phyloP scores from a whole-genome alignment of 2,888 invertebrate species.

The Athalia circularis region DNA sequence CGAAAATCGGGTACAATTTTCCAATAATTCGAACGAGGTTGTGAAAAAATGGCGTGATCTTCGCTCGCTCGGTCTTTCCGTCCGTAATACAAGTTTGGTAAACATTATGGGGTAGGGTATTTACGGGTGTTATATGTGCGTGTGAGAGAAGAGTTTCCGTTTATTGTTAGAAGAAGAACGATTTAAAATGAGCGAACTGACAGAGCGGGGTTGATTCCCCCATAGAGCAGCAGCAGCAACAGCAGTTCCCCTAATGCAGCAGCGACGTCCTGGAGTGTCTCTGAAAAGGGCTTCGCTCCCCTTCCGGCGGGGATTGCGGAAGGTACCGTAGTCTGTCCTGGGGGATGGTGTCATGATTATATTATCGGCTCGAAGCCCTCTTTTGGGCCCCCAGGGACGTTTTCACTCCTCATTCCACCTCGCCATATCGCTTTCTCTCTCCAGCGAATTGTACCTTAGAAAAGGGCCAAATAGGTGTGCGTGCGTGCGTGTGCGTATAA shows the following conservation, averaged over 20 bases:
- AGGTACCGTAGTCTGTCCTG: slow-evolving; percentile 13
- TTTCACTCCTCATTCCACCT: slow-evolving; percentile 17
- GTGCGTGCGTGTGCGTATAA: neutral
- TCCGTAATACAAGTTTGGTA: too few species aligned
- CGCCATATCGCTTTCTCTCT: slow-evolving; percentile 35
- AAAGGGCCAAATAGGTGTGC: neutral
- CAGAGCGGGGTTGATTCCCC: neutral
- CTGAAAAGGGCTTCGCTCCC: slow-evolving; percentile 20
- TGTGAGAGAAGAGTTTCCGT: too few species aligned
- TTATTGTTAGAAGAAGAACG: slow-evolving; percentile 21
- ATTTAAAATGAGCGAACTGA: slow-evolving; percentile 33
- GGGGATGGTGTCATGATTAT: slow-evolving; percentile 46
- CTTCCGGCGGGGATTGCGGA: slow-evolving; percentile 13
- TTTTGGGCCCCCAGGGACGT: slow-evolving; percentile 23
- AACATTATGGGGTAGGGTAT: neutral
- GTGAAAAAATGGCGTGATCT: too few species aligned
- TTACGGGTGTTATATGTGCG: neutral
- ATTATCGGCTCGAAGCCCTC: slow-evolving; percentile 43
- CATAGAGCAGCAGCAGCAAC: neutral
- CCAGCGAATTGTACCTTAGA: neutral
- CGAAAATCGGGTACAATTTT: too few species aligned
- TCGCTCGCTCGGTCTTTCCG: too few species aligned
- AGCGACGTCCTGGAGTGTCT: slow-evolving; percentile 34
- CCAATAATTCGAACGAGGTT: too few species aligned
- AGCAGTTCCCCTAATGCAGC: too few species aligned